Evolutionary conservation across 2,113 vertebrate genomes (phyloP).

Genomic region (Epinephelus moara): DNA sequence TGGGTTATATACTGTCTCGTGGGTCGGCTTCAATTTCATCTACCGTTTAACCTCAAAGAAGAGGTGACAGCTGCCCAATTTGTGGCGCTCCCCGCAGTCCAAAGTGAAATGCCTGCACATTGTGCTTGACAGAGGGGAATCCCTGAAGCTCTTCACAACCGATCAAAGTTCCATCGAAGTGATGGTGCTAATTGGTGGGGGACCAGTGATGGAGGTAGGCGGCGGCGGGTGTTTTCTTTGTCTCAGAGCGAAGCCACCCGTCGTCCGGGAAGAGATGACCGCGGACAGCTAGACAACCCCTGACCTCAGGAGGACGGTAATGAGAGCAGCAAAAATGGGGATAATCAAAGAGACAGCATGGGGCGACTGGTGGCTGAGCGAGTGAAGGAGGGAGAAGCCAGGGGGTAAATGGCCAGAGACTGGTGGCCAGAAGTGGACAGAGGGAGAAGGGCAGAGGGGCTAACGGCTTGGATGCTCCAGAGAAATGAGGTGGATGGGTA

Average conservation of each 20-base stretch:
- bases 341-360: conserved; percentile 68
- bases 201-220: conserved; percentile 28
- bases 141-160: conserved; percentile 54
- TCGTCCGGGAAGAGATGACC: conserved; percentile 34
- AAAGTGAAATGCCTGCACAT: conserved; percentile 44
- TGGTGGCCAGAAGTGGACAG: conserved; percentile 37
- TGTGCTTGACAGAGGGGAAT: conserved; percentile 53
- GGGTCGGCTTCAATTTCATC: conserved; percentile 66
- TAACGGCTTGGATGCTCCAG: conserved; percentile 13
- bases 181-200: conserved; percentile 72
- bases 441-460: conserved; percentile 14
- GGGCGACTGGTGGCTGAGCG: conserved; percentile 40
- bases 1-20: conserved; percentile 43
- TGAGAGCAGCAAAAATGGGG: conserved; percentile 47
- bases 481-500: conserved; percentile 26
- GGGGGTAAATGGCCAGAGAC: conserved; percentile 36
- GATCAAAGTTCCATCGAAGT: conserved; percentile 57
- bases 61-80: conserved; percentile 75
- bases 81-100: conserved; percentile 55
- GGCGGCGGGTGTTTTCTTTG: conserved; percentile 53
- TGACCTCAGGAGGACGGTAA: conserved; percentile 53
- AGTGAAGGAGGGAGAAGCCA: not conserved
- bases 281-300: conserved; percentile 48
- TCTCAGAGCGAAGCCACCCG: conserved; percentile 41
- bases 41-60: conserved; percentile 69